Conservation (phyloP, 2,113 vertebrate genomes). For the Corythoichthys intestinalis region DNA sequence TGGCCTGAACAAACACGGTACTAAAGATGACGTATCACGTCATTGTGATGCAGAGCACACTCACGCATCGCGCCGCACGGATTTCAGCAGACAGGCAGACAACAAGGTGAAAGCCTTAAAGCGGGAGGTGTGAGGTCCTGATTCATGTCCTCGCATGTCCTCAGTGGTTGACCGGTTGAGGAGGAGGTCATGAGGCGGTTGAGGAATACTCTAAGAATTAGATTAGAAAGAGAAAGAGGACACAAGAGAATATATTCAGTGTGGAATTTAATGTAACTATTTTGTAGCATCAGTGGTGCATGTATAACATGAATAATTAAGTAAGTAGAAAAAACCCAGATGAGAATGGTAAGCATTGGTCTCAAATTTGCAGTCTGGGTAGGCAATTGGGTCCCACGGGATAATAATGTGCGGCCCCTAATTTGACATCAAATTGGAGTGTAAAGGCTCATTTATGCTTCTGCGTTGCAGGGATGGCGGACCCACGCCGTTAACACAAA, state of each 20-base stretch:
- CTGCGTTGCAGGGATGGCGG: too few relatives aligned
- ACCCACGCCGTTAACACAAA: too few relatives aligned
- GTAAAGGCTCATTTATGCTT: too few relatives aligned
- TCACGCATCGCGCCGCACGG: neutral
- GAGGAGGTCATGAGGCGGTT: neutral
- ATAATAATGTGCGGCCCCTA: too few relatives aligned
- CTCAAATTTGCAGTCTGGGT: too few relatives aligned
- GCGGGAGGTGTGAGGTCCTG: neutral
- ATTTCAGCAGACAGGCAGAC: neutral
- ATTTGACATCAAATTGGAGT: too few relatives aligned
- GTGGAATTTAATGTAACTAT: too few relatives aligned
- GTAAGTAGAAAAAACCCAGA: too few relatives aligned
- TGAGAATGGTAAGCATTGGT: too few relatives aligned
- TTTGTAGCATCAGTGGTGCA: too few relatives aligned
- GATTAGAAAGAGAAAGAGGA: neutral
- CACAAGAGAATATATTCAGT: neutral
- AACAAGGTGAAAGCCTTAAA: neutral
- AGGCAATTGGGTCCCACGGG: too few relatives aligned
- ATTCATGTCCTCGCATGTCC: neutral
- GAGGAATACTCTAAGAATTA: neutral
- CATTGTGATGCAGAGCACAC: constrained; percentile 18
- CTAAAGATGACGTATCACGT: constrained; percentile 15
- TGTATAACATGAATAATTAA: too few relatives aligned
- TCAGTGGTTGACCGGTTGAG: neutral
- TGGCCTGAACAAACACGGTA: neutral